These are phyloP conservation scores for Stenoptilia bipunctidactyla DNA, from an alignment of 2,888 invertebrate species.

Conservation along the genomic window DNA sequence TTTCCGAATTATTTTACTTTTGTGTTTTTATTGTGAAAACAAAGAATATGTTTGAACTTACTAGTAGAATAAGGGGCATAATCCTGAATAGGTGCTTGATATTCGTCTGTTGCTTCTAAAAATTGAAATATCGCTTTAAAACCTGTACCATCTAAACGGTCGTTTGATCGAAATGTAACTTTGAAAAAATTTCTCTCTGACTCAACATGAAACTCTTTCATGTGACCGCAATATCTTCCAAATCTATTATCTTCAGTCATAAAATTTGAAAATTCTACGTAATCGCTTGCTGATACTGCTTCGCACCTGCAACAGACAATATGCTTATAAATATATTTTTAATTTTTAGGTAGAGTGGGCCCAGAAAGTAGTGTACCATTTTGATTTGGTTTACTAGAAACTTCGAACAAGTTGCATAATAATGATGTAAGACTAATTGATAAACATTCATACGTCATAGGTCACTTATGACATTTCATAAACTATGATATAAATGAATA, in stretches of 20 bases:
- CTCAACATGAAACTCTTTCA: conserved; percentile 83
- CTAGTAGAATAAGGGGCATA: conserved; percentile 39
- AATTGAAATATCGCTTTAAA: conserved; percentile 95
- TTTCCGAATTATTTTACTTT: too few relatives aligned
- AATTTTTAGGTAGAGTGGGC: too few relatives aligned
- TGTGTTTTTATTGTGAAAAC: too few relatives aligned
- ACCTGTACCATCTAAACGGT: conserved; percentile 92
- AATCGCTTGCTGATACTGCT: conserved; percentile 92
- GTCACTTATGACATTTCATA: too few relatives aligned
- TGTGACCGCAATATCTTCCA: conserved; percentile 88
- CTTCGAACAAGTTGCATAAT: too few relatives aligned
- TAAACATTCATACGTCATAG: too few relatives aligned
- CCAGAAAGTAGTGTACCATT: too few relatives aligned
- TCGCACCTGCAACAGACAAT: conserved; percentile 79
- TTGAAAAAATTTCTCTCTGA: conserved; percentile 95
- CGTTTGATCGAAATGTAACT: conserved; percentile 94
- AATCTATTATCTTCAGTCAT: conserved; percentile 91
- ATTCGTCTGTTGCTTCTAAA: conserved; percentile 76
- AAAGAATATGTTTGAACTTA: too few relatives aligned
- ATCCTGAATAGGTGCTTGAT: conserved; percentile 50
- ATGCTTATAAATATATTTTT: neutral
- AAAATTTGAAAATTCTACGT: conserved; percentile 96
- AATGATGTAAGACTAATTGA: too few relatives aligned
- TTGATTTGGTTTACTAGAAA: too few relatives aligned
- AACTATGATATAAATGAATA: too few relatives aligned